Evolutionary conservation across 2,797 vertebrate genomes (phyloP).

Genomic region (Rhincodon typus): DNA sequence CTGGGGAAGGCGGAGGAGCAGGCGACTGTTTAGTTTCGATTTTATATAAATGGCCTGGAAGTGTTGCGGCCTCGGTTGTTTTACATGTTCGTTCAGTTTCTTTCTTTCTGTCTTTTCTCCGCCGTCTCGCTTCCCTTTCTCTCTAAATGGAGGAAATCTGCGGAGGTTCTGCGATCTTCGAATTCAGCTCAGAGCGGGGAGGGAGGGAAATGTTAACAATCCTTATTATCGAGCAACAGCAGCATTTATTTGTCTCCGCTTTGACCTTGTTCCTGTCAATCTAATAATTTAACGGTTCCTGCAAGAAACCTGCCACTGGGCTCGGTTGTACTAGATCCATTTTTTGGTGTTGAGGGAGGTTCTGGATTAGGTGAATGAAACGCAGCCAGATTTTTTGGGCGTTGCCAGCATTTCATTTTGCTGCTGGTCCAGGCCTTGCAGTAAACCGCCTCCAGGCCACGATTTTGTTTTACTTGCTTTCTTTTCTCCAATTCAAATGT

Average conservation of each 20-base stretch:
- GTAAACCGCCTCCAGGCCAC: background rate
- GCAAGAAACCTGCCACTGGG: no score
- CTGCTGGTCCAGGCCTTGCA: conserved; percentile 6
- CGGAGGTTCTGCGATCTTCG: conserved; percentile 39
- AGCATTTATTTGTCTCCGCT: conserved; percentile 17
- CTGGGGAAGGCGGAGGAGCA: background rate
- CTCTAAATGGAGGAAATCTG: background rate
- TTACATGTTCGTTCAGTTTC: background rate
- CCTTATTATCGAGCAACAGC: conserved; percentile 46
- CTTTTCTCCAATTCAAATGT: background rate
- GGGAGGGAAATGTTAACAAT: conserved; percentile 51
- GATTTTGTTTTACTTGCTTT: background rate
- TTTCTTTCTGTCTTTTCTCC: background rate
- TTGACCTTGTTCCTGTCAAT: conserved; percentile 28
- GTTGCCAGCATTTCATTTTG: conserved; percentile 11
- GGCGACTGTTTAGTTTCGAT: background rate
- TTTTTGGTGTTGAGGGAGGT: background rate
- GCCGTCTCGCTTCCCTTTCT: background rate
- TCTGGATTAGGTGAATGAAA: conserved; percentile 26
- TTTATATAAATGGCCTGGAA: background rate
- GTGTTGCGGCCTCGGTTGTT: background rate
- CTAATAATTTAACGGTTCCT: background rate
- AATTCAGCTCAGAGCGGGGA: conserved; percentile 43
- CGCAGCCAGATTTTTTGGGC: conserved; percentile 34
- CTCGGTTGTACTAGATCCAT: background rate